Percentiles rank a stretch among this genome's conserved stretches.
Conservation (phyloP, 2,888 invertebrate species). For the Cerastis leucographa region DNA sequence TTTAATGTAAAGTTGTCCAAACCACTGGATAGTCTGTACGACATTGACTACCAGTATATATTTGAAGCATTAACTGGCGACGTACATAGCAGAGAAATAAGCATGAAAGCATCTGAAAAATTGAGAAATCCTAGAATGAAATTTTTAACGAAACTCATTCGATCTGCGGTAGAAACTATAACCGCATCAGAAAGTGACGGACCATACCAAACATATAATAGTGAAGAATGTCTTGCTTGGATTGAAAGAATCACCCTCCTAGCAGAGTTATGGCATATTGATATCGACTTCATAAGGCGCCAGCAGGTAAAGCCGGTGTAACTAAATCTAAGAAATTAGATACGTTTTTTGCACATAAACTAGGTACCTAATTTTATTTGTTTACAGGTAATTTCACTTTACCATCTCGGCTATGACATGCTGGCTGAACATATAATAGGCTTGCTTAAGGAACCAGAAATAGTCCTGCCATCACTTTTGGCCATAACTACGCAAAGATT, state of each 20-base stretch:
- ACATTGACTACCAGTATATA: constrained; percentile 92
- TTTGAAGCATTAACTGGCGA: constrained; percentile 86
- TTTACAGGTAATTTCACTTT: constrained; percentile 91
- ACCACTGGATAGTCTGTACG: constrained; percentile 94
- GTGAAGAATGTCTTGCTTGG: constrained; percentile 90
- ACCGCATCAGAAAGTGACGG: constrained; percentile 90
- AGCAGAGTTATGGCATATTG: constrained; percentile 94
- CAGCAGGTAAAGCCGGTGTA: constrained; percentile 92
- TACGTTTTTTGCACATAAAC: background rate
- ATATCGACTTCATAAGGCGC: constrained; percentile 93
- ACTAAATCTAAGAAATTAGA: background rate
- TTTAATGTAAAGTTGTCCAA: constrained; percentile 94
- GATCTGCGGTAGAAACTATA: constrained; percentile 94
- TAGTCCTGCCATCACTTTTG: constrained; percentile 93
- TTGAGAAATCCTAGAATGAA: constrained; percentile 92
- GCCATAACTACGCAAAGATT: constrained; percentile 96
- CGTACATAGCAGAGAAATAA: constrained; percentile 89
- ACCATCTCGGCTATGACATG: constrained; percentile 91
- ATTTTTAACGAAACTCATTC: constrained; percentile 94
- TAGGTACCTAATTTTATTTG: constrained; percentile 1
- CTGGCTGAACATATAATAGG: constrained; percentile 92
- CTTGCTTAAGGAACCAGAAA: constrained; percentile 92
- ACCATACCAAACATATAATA: constrained; percentile 84
- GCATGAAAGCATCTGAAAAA: constrained; percentile 92
- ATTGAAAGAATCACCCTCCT: constrained; percentile 93